Percentiles rank a stretch among this genome's conserved stretches.
Evolutionary conservation across 1,140 invertebrate genomes (phyloP).

Genomic region (Thaumatotibia leucotreta): DNA sequence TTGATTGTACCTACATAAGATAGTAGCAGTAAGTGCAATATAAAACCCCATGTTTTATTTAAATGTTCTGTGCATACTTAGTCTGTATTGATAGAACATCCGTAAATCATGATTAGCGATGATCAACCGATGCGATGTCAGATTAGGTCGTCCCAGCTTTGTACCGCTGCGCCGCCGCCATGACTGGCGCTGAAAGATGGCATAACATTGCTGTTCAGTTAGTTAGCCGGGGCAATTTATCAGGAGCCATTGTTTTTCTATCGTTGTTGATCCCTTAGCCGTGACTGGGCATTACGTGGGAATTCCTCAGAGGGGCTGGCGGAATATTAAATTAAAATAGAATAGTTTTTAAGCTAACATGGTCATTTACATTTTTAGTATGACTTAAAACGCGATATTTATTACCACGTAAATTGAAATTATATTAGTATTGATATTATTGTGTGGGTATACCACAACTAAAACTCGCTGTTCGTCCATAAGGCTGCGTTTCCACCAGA

Average conservation of each 20-base stretch:
- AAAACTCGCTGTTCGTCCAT: too few relatives aligned
- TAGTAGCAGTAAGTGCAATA: too few relatives aligned
- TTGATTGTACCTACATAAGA: too few relatives aligned
- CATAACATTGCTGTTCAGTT: slow-evolving; percentile 32
- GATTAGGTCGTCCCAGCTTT: slow-evolving; percentile 68
- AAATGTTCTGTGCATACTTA: not conserved
- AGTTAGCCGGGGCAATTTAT: slow-evolving; percentile 45
- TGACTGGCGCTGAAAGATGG: slow-evolving; percentile 27
- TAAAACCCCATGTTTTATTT: too few relatives aligned
- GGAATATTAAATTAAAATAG: too few relatives aligned
- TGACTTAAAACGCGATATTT: too few relatives aligned
- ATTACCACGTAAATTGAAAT: too few relatives aligned
- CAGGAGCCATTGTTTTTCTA: slow-evolving; percentile 41
- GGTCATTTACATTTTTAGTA: too few relatives aligned
- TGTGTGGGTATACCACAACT: too few relatives aligned
- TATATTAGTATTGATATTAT: too few relatives aligned
- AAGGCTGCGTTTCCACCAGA: too few relatives aligned
- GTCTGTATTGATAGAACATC: slow-evolving; percentile 21
- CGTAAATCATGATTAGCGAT: slow-evolving; percentile 72
- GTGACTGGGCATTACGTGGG: slow-evolving; percentile 22
- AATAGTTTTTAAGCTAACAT: too few relatives aligned
- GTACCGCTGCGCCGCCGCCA: slow-evolving; percentile 50
- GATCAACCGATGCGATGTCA: slow-evolving; percentile 67
- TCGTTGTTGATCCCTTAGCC: slow-evolving; percentile 24
- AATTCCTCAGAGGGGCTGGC: not conserved